Evolutionary conservation across 2,113 vertebrate species (phyloP).

Genomic region (Trematocara zebra): DNA sequence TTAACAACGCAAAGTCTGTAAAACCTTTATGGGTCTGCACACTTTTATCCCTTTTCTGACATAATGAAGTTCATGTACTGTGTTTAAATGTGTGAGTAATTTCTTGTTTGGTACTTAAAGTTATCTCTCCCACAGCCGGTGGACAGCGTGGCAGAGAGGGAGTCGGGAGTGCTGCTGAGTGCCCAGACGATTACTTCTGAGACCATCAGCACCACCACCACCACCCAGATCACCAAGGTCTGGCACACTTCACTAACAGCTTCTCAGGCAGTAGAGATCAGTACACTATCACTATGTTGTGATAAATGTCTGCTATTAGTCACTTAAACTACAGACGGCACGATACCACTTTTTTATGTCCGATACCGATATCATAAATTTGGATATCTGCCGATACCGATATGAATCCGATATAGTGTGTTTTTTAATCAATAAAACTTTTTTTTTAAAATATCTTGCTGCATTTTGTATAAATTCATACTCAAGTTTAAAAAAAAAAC

Average conservation of each 20-base stretch:
- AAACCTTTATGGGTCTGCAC: background rate
- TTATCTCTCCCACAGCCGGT: conserved; percentile 75
- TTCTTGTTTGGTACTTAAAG: conserved; percentile 1
- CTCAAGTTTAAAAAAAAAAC: rapidly evolving
- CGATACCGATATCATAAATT: rapidly evolving
- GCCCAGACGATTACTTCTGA: conserved; percentile 98
- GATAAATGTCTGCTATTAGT: background rate
- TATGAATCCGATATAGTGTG: rapidly evolving
- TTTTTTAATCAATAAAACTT: background rate
- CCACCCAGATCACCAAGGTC: conserved; percentile 99
- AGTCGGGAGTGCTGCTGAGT: conserved; percentile 86
- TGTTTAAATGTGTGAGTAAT: background rate
- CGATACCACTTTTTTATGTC: background rate
- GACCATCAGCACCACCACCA: conserved; percentile 96
- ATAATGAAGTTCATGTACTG: background rate
- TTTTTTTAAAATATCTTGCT: background rate
- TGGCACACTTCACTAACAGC: background rate
- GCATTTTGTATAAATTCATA: background rate
- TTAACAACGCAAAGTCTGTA: background rate
- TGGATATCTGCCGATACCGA: background rate
- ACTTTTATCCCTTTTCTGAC: background rate
- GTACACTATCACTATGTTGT: background rate
- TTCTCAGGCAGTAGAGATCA: background rate
- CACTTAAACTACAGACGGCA: background rate
- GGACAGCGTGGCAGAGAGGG: conserved; percentile 78